Base-by-base conservation (phyloP, 2,113 vertebrate species). In the Cyanocitta stelleri region DNA sequence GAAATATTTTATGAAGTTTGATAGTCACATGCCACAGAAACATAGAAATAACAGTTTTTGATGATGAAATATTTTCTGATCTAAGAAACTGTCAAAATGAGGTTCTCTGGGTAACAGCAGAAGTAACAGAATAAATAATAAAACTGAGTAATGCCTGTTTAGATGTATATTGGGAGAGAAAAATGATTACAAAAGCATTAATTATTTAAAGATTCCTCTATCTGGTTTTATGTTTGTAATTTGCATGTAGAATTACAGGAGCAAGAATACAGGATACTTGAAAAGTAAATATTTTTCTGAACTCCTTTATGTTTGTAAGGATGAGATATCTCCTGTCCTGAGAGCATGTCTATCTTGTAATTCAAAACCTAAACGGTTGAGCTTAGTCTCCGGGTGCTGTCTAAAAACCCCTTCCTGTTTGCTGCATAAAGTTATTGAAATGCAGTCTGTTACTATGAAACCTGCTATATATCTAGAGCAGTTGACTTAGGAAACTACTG, bases 401-500 rank as follows among this genome's bases (percentile, higher is more conserved):
- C 61, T 85, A 67, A 85, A 96, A 82, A 76, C 16, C 27, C 78
- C 29, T 49, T 95, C 77, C 33, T 68, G 48, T 91, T 91, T 93
- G 63, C 61, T 96, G 69, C 95, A 82, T 85, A 44, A 96, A 62
- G 39, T 90, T 76, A 84, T 35, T 90, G 75, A 93, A 96, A 92
- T 74, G 74, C 33, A 32, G 76, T 76, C 35, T 37, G 74, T 96
- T 96, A n/a, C 81, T 84, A 16, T 82, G 92, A 83, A 87, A 78
- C 56, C 54, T 92, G 75, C 58, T 46, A 9, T 68, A n/a, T 68
- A 37, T 87, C 77, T 78, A 26, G 23, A 93, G 52, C 59, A 64
- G 18, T 90, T 97, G 96, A 85, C 96, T 94, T 95, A 94, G 92
- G 87, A 98, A 97, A 97, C 56, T 43, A 87, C 71, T 58, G 46